Conservation (phyloP, 1,140 invertebrate species). For the Heliothis virescens region DNA sequence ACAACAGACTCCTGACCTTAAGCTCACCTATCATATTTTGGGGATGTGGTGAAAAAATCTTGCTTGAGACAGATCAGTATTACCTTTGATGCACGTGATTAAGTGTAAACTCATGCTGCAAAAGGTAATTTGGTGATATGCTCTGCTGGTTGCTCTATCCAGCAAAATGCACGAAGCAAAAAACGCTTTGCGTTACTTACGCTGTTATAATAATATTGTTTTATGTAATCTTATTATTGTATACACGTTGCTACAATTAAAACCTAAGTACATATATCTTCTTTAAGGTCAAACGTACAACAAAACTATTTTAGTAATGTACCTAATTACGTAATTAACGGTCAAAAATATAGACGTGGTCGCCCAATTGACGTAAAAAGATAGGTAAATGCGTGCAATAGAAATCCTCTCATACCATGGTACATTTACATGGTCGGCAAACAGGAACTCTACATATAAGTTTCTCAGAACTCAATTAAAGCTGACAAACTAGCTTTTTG, state of each 20-base stretch:
- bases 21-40: conserved; percentile 42
- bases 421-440: background rate
- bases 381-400: no score
- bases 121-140: background rate
- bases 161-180: background rate
- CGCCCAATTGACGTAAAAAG: no score
- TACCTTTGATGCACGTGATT: background rate
- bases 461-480: conserved; percentile 30
- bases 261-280: background rate
- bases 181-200: background rate
- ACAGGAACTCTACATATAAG: conserved; percentile 15
- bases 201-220: background rate
- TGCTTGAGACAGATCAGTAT: background rate
- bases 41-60: background rate
- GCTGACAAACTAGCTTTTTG: conserved; percentile 22
- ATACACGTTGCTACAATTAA: background rate
- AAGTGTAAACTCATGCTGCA: background rate
- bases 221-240: background rate
- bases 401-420: no score
- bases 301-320: background rate
- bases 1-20: conserved; percentile 59
- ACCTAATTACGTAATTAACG: no score
- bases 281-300: background rate
- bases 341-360: no score
- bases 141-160: background rate